Evolutionary conservation across 2,888 invertebrate genomes (phyloP), one percentile per base, ranked within the genome.

Genomic region (Netelia virgata): DNA sequence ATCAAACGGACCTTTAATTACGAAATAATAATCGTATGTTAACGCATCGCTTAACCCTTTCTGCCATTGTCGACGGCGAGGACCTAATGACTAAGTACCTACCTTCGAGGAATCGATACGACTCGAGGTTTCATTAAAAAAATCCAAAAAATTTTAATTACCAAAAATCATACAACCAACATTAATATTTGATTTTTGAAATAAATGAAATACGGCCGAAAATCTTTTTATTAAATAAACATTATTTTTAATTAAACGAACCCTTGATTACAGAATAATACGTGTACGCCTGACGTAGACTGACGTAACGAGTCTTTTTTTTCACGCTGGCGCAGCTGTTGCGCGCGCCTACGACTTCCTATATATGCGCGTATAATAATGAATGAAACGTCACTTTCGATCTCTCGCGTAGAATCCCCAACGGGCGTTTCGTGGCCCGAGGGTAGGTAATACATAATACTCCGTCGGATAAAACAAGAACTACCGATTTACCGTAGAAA

Each of bases 401-500:
- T 72, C 81, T 72, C 81, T 90, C 87, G 87, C 86, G 87, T 86
- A 59, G 89, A 89, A 89, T 90, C 89, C 89, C 91, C 89, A 92
- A 92, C 91, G 91, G 91, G 89, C 89, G 90, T 90, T 92, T 92
- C 88, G 89, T 87, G 87, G 23, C 10, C 9, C 88, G 47, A 85
- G 87, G 11, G 28, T 16, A 64, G 3, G 11, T 9, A 14, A 14
- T n/a, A 23, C 18, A 23, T 53, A 28, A 74, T 53, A 50, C 16
- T 28, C 16, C 74, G 53, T 63, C 55, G 84, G 84, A 86, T 91
- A 91, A 92, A 90, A 92, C 92, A 92, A 92, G 90, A 88, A 66
- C 50, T 89, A 84, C 89, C 91, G 91, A 92, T 92, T 92, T 92
- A 90, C 89, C 90, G 28, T 90, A 88, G 78, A 86, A 85, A 72